phyloP scores from a whole-genome alignment of 2,113 vertebrate genomes.

The Barbus barbus region DNA sequence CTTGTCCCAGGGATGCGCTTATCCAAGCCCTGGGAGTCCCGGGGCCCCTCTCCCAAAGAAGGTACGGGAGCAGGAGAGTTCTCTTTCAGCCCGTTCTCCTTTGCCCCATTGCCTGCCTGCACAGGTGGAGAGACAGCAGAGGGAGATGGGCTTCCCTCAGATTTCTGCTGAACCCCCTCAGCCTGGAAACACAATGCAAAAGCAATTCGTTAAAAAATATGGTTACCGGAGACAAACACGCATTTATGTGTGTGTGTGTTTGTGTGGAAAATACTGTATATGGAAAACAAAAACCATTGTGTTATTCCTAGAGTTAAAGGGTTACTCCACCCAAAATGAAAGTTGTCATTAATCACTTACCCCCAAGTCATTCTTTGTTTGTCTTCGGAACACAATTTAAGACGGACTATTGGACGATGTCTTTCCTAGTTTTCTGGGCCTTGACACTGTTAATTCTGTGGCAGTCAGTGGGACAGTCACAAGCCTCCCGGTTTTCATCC shows the following conservation, averaged over 20 bases:
- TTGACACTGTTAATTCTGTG: too few species aligned
- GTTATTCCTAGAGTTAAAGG: too few species aligned
- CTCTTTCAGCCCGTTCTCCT: slow-evolving; percentile 83
- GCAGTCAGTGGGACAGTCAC: too few species aligned
- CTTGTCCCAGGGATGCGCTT: slow-evolving; percentile 90
- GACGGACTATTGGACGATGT: too few species aligned
- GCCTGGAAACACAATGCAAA: slow-evolving; percentile 74
- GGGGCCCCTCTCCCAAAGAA: slow-evolving; percentile 79
- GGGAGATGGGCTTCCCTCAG: slow-evolving; percentile 73
- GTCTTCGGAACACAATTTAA: too few species aligned
- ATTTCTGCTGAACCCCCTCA: slow-evolving; percentile 75
- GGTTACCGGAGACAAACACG: neutral
- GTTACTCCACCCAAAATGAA: too few species aligned
- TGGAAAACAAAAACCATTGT: too few species aligned
- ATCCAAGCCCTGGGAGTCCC: slow-evolving; percentile 84
- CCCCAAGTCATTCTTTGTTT: too few species aligned
- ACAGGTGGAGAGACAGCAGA: slow-evolving; percentile 70
- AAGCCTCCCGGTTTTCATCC: too few species aligned
- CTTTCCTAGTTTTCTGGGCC: too few species aligned
- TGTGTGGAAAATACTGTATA: too few species aligned
- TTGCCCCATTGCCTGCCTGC: slow-evolving; percentile 69
- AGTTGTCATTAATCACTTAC: too few species aligned
- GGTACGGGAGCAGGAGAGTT: slow-evolving; percentile 61
- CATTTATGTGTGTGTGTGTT: neutral
- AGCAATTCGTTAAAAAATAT: slow-evolving; percentile 41